Conservation (phyloP, 2,797 vertebrate genomes). For the Sebastes umbrosus region DNA sequence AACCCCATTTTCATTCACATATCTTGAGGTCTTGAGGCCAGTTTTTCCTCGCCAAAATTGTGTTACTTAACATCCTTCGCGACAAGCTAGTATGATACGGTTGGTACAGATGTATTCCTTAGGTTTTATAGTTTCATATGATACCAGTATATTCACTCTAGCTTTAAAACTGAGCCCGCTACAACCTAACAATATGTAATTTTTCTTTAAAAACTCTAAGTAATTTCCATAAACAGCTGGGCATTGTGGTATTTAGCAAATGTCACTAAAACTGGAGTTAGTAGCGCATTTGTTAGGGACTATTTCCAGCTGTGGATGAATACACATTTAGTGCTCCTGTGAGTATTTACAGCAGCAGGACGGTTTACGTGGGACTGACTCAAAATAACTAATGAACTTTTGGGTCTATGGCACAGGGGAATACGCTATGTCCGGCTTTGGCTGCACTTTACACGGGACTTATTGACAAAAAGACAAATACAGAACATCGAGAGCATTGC, state of each 20-base stretch:
- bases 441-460: background rate
- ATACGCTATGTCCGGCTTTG: too few species aligned
- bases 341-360: background rate
- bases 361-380: background rate
- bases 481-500: background rate
- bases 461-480: background rate
- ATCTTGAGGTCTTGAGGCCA: too few species aligned
- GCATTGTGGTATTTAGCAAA: background rate
- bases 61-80: too few species aligned
- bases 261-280: background rate
- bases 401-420: accelerated
- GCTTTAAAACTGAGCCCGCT: too few species aligned
- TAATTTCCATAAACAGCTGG: background rate
- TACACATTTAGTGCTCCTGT: background rate
- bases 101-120: accelerated
- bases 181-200: too few species aligned
- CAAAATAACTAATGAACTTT: background rate
- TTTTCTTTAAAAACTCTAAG: too few species aligned
- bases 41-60: too few species aligned
- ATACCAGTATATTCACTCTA: too few species aligned
- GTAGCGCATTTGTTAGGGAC: background rate
- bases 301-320: conserved; percentile 3
- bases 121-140: too few species aligned
- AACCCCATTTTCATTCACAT: too few species aligned
- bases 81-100: too few species aligned